phyloP scores from a whole-genome alignment of 2,113 vertebrate genomes.

The Colistium nudipinnis region DNA sequence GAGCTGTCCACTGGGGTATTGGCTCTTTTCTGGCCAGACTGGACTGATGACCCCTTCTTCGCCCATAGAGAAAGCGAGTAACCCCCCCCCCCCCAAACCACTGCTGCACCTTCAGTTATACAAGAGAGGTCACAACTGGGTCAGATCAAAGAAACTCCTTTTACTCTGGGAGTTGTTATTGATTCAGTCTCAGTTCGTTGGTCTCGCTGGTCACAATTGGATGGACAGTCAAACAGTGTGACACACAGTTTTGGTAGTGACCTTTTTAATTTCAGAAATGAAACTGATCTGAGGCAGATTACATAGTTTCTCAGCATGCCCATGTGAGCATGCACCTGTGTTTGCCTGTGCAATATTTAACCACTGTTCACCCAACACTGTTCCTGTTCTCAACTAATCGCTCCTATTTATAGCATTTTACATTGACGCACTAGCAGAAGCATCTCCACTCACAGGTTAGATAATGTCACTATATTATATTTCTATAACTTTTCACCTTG shows the following conservation, averaged over 20 bases:
- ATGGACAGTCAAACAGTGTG: slow-evolving; percentile 64
- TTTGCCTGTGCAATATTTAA: slow-evolving; percentile 27
- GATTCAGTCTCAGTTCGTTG: slow-evolving; percentile 74
- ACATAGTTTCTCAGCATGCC: background rate
- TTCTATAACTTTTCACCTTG: too few relatives aligned
- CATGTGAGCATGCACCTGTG: slow-evolving; percentile 11
- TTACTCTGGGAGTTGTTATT: slow-evolving; percentile 75
- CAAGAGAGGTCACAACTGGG: slow-evolving; percentile 83
- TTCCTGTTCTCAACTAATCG: slow-evolving; percentile 32
- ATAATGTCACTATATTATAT: background rate
- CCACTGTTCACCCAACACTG: slow-evolving; percentile 13
- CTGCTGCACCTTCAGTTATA: slow-evolving; percentile 68
- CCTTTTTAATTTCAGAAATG: slow-evolving; percentile 35
- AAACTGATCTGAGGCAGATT: slow-evolving; percentile 41
- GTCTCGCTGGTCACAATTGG: slow-evolving; percentile 62
- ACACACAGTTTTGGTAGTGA: slow-evolving; percentile 29
- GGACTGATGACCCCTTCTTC: slow-evolving; percentile 87
- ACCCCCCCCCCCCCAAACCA: slow-evolving; percentile 35
- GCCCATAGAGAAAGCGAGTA: slow-evolving; percentile 60
- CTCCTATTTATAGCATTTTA: slow-evolving; percentile 2
- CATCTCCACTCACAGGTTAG: slow-evolving; percentile 6
- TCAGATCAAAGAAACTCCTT: slow-evolving; percentile 70
- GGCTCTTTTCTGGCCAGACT: slow-evolving; percentile 84
- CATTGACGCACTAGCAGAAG: background rate
- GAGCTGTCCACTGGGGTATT: slow-evolving; percentile 86